Percentiles rank a stretch among this genome's conserved stretches.
phyloP scores from a whole-genome alignment of 2,888 invertebrate species.

The Lithosia quadra region DNA sequence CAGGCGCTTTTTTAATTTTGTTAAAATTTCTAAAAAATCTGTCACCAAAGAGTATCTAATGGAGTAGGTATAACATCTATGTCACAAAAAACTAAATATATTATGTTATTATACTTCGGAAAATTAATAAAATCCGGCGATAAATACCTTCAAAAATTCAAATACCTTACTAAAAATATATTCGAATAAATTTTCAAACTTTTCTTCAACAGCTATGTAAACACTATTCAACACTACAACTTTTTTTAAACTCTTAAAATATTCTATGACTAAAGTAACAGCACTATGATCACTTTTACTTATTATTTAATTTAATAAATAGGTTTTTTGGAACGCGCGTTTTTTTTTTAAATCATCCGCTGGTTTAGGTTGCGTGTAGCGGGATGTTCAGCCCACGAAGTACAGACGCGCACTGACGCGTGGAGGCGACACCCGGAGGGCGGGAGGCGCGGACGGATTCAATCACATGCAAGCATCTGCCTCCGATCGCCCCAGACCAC shows the following conservation, averaged over 20 bases:
- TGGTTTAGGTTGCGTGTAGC: slow-evolving; percentile 20
- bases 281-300: slow-evolving; percentile 24
- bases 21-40: neutral
- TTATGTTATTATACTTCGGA: neutral
- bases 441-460: slow-evolving; percentile 51
- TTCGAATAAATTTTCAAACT: slow-evolving; percentile 26
- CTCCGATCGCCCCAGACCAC: slow-evolving; percentile 35
- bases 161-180: slow-evolving; percentile 22
- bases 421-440: slow-evolving; percentile 39
- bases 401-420: slow-evolving; percentile 52
- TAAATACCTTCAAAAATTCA: slow-evolving; percentile 31
- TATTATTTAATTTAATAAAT: slow-evolving; percentile 10
- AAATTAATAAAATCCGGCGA: neutral
- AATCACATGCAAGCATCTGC: slow-evolving; percentile 62
- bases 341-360: slow-evolving; percentile 30
- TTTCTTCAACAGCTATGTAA: slow-evolving; percentile 42
- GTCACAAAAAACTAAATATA: no score
- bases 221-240: slow-evolving; percentile 41
- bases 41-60: neutral
- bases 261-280: slow-evolving; percentile 24
- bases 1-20: neutral
- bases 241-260: slow-evolving; percentile 27
- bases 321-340: slow-evolving; percentile 27
- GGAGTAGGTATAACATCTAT: no score
- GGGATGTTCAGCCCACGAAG: slow-evolving; percentile 33